These are phyloP conservation scores for Colostygia pectinataria DNA, from an alignment of 2,888 invertebrate genomes.

Conservation along the genomic window DNA sequence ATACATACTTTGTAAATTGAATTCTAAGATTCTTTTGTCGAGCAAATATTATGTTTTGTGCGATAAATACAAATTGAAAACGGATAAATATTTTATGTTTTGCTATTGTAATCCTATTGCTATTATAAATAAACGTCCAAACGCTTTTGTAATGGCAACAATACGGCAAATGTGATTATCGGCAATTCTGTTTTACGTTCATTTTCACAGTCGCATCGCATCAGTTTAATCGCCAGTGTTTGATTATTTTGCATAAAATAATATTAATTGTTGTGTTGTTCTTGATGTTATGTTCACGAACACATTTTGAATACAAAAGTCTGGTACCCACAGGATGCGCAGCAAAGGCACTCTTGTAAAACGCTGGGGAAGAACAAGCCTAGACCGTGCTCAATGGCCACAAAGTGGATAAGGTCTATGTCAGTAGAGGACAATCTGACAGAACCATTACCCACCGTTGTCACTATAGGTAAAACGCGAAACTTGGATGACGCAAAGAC, in stretches of 20 bases:
- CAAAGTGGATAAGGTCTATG: too few species aligned
- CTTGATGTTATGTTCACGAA: too few species aligned
- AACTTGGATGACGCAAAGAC: too few species aligned
- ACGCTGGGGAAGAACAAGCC: too few species aligned
- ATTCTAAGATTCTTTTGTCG: not conserved
- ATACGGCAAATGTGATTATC: slow-evolving; percentile 8
- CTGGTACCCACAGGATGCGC: too few species aligned
- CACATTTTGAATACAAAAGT: too few species aligned
- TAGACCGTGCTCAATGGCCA: too few species aligned
- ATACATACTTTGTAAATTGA: slow-evolving; percentile 1
- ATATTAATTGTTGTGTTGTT: not conserved
- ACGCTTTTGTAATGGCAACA: slow-evolving; percentile 14
- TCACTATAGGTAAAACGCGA: too few species aligned
- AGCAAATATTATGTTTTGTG: not conserved
- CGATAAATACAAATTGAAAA: slow-evolving; percentile 5
- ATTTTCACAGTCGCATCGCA: slow-evolving; percentile 6
- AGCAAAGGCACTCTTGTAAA: too few species aligned
- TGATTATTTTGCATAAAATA: not conserved
- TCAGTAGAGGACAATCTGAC: too few species aligned
- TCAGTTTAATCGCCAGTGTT: not conserved
- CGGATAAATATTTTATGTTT: slow-evolving; percentile 7
- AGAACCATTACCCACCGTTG: too few species aligned
- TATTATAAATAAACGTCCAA: slow-evolving; percentile 1
- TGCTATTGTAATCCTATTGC: slow-evolving; percentile 12
- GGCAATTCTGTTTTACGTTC: slow-evolving; percentile 12